Evolutionary conservation across 1,140 invertebrate genomes (phyloP), one percentile per base, ranked within the genome.

Genomic region (Bicyclus anynana): DNA sequence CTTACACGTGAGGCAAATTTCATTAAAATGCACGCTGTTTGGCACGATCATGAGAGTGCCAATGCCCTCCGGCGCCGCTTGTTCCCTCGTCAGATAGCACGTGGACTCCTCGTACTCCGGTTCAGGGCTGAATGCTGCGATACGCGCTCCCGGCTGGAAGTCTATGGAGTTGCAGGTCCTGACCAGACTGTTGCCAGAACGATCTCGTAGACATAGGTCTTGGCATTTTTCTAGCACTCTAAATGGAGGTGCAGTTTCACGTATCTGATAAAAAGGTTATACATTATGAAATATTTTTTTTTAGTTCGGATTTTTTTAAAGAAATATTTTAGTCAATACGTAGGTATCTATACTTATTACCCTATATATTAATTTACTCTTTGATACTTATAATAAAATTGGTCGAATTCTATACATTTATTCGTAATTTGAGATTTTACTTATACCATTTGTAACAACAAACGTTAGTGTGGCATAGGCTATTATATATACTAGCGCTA

Each of bases 1-100:
- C 94, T 93, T 89, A 97, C 96, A 96, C 26, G 94, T 93, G 13
- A 97, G 90, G 78, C 96, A 97, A 23, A 97, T 93, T 92, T 97
- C 95, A 13, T 94, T 95, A 72, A 97, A 97, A 79, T 97, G 95
- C 5, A 96, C 93, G 74, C 94, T 95, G 66, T 96, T 95, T 1
- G 95, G 95, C 4, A 96, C 94, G 48, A 95, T 90, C 90, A 97
- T 95, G 0, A 97, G 90, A 59, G 93, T 95, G 14, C 95, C 95
- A 21, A 95, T 94, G 13, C 96, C 96, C 84, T 97, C 95, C 0
- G 95, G 95, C 42, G 93, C 92, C 0, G 68, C 94, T 74, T 95
- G 94, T 79, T 97, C 95, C 7, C 94, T 90, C 5, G 95, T 96
- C 51, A 97, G 78, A 77, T 95, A 96, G 77, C 96, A 97, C n/a